Evolutionary conservation across 2,113 vertebrate genomes (phyloP).

Genomic region (Piaya cayana): DNA sequence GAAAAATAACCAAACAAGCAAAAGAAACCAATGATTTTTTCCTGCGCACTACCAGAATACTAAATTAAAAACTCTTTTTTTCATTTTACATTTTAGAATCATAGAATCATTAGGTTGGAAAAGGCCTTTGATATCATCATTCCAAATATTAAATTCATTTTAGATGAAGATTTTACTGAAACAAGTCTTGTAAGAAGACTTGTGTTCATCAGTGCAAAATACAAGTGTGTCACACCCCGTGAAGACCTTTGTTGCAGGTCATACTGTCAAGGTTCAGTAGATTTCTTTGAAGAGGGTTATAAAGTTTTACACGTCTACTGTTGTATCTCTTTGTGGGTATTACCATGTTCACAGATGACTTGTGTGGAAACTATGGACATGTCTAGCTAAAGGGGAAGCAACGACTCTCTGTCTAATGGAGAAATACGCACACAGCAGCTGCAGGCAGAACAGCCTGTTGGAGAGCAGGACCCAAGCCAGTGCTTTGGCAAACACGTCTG

Average conservation of each 20-base stretch:
- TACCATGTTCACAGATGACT: background rate
- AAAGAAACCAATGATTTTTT: background rate
- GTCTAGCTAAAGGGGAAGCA: background rate
- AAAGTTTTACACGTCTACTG: background rate
- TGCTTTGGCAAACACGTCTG: background rate
- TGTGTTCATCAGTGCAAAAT: background rate
- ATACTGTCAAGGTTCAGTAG: background rate
- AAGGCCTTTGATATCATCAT: too few species aligned
- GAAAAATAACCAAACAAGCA: background rate
- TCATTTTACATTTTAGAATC: background rate
- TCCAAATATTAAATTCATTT: background rate
- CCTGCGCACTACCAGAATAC: background rate
- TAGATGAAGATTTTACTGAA: background rate
- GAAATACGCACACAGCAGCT: background rate
- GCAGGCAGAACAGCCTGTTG: rapidly evolving
- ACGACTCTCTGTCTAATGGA: background rate
- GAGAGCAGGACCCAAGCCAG: background rate
- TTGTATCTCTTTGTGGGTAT: background rate
- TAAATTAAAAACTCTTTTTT: background rate
- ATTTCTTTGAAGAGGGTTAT: background rate
- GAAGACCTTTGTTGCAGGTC: background rate
- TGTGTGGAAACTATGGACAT: background rate
- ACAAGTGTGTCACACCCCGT: rapidly evolving
- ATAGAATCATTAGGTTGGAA: too few species aligned
- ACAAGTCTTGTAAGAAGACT: background rate